phyloP scores from a whole-genome alignment of 2,113 vertebrate genomes.

The Sceloporus tristichus region DNA sequence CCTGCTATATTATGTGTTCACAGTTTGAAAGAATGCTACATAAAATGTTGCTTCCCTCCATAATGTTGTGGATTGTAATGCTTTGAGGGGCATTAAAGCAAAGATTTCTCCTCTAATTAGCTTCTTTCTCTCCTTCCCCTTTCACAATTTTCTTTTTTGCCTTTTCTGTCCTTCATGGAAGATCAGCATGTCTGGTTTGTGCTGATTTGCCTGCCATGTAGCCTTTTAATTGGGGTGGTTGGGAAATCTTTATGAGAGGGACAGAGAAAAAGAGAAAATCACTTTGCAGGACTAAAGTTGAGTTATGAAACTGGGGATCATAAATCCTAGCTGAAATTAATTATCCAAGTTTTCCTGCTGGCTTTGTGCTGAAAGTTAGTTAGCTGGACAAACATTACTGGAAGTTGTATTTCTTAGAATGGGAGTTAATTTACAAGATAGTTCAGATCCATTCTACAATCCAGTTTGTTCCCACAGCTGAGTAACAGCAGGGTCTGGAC shows the following conservation, averaged over 20 bases:
- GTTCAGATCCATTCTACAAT: not conserved
- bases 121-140: not conserved
- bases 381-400: not conserved
- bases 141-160: not conserved
- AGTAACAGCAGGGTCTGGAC: not conserved
- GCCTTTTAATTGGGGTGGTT: not conserved
- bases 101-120: not conserved
- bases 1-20: no score
- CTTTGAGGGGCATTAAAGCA: not conserved
- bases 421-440: not conserved
- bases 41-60: not conserved
- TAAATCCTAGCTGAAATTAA: slow-evolving; percentile 3
- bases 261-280: not conserved
- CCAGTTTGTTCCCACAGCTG: not conserved
- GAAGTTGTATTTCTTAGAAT: not conserved
- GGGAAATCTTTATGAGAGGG: not conserved
- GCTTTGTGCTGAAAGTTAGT: not conserved
- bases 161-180: not conserved
- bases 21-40: not conserved
- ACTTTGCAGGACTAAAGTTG: not conserved
- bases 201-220: not conserved
- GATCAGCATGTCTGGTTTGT: not conserved
- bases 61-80: not conserved
- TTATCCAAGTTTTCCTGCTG: not conserved
- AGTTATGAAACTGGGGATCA: not conserved